Conservation (phyloP, 2,113 vertebrate genomes). For the Sylvilagus bachmani region DNA sequence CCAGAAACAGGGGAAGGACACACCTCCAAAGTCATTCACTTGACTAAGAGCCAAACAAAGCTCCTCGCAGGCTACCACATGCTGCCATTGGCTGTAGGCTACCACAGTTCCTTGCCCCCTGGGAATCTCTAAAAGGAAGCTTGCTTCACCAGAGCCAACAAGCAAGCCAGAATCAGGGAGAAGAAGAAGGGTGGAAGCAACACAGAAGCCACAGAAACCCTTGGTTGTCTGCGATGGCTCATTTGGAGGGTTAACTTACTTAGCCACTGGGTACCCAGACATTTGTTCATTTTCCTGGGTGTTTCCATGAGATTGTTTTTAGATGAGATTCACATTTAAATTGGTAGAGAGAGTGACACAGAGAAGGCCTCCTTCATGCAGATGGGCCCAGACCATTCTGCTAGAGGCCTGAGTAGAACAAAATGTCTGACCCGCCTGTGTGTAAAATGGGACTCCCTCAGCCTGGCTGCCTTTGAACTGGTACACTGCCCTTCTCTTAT, state of each 20-base stretch:
- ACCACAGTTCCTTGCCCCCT: neutral
- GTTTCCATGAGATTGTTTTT: neutral
- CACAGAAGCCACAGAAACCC: neutral
- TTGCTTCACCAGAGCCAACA: neutral
- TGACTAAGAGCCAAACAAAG: neutral
- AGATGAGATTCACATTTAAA: constrained; percentile 23
- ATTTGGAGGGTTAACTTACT: neutral
- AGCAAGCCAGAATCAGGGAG: neutral
- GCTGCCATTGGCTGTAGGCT: too few relatives aligned
- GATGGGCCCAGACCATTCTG: neutral
- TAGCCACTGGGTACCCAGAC: neutral
- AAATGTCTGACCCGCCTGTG: neutral
- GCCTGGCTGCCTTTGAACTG: neutral
- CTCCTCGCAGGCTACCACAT: neutral
- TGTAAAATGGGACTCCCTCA: neutral
- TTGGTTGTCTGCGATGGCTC: neutral
- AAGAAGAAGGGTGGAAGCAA: neutral
- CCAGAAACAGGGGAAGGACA: neutral
- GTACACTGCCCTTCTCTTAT: neutral
- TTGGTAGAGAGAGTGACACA: neutral
- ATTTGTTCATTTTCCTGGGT: neutral
- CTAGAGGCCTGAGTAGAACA: neutral
- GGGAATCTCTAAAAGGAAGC: neutral
- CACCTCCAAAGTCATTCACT: neutral
- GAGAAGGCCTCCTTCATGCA: neutral